Base-by-base conservation (phyloP, 2,113 vertebrate genomes). In the Epinephelus moara region DNA sequence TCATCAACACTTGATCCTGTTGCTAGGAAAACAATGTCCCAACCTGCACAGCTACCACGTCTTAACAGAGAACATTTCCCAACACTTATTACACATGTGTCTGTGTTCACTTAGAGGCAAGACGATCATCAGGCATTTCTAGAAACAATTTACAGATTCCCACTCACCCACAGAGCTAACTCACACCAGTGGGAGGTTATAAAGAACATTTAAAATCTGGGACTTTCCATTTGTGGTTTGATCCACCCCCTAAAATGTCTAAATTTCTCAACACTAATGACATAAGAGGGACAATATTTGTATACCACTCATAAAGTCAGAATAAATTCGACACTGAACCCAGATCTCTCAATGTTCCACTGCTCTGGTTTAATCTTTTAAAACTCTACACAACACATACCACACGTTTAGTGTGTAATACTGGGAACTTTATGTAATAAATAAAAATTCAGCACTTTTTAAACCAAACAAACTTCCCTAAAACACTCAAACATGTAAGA, bases 181-280 rank as follows among this genome's bases (percentile, higher is more conserved):
- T 88, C 84, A 86, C 49, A 70, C 67, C 71, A 69, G 80, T 84
- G 88, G 85, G 90, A 82, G 83, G 59, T 75, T 18, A 69, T 49
- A 18, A 70, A 70, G 25, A 27, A 17, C 19, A 66, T 10, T 60
- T 27, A 9, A 57, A 40, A 74, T 69, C 6, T 78, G 89, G 91
- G 89, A 92, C 86, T 94, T 93, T 93, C 90, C 90, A 87, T 6
- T 79, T 40, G 8, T 73, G 64, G 30, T 7, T 23, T 52, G 13
- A 50, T 12, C 19, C 1, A 56, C 1, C 15, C 23, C 11, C 27
- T 18, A 15, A 27, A 23, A 57, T 27, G 63, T 69, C 15, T 17
- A 7, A 1, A 59, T 87, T 80, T 85, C 82, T 78, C 27, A 87
- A 82, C 67, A 55, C 30, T n/a, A 25, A 73, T 15, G 37, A 14